phyloP scores from a whole-genome alignment of 2,888 invertebrate genomes.

The Seira musarum region DNA sequence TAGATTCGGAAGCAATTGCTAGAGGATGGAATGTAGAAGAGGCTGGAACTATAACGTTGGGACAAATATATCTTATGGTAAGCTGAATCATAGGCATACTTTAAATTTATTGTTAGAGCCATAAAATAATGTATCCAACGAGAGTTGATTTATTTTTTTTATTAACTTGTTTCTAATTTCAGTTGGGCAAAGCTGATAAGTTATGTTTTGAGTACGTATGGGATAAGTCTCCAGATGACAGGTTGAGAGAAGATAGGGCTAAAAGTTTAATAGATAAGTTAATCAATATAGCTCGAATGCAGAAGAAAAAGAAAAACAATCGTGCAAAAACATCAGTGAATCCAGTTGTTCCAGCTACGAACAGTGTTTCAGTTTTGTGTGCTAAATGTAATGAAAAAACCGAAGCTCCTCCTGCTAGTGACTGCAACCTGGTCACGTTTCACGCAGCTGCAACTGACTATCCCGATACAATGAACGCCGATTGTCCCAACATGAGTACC shows the following conservation, averaged over 20 bases:
- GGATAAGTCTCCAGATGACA: slow-evolving; percentile 68
- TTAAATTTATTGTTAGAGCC: not conserved
- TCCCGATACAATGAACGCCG: no score
- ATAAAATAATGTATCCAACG: not conserved
- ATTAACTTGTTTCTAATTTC: slow-evolving; percentile 16
- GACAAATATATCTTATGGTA: slow-evolving; percentile 92
- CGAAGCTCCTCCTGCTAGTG: slow-evolving; percentile 37
- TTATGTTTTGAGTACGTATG: slow-evolving; percentile 73
- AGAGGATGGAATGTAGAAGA: slow-evolving; percentile 86
- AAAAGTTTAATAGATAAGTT: slow-evolving; percentile 60
- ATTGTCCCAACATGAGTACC: no score
- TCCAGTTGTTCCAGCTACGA: not conserved
- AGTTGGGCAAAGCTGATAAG: slow-evolving; percentile 72
- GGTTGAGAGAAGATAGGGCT: slow-evolving; percentile 44
- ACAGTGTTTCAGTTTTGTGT: slow-evolving; percentile 34
- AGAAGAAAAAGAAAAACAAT: slow-evolving; percentile 65
- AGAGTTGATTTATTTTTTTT: not conserved
- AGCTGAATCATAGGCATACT: slow-evolving; percentile 31
- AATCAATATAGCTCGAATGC: slow-evolving; percentile 56
- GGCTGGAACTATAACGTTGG: slow-evolving; percentile 86
- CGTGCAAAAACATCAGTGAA: slow-evolving; percentile 42
- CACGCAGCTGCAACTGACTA: not conserved
- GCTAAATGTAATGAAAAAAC: slow-evolving; percentile 59
- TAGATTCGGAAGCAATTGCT: slow-evolving; percentile 72
- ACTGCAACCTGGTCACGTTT: slow-evolving; percentile 1